phyloP scores from a whole-genome alignment of 2,113 vertebrate genomes.

The Oncorhynchus tshawytscha region DNA sequence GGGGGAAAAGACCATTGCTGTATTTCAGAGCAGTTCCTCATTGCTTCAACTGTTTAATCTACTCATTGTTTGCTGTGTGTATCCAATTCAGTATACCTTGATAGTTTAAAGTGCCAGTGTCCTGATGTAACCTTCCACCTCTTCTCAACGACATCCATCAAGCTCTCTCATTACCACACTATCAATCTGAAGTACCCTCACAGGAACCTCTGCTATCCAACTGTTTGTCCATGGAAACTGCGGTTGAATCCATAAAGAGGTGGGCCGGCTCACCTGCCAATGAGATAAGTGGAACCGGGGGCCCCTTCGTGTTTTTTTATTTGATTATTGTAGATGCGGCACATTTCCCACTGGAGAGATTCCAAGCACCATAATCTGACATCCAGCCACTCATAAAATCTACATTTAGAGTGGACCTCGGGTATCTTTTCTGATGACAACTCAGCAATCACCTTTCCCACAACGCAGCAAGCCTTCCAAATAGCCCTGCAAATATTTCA shows the following conservation, averaged over 20 bases:
- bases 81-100: too few relatives aligned
- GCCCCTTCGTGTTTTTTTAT: conserved; percentile 49
- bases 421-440: conserved; percentile 35
- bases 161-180: too few relatives aligned
- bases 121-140: too few relatives aligned
- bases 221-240: background rate
- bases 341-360: conserved; percentile 47
- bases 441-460: conserved; percentile 23
- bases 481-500: conserved; percentile 61
- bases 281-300: conserved; percentile 40
- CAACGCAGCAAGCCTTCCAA: conserved; percentile 31
- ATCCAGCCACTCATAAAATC: conserved; percentile 61
- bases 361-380: conserved; percentile 28
- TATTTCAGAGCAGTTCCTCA: too few relatives aligned
- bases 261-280: conserved; percentile 43
- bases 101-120: too few relatives aligned
- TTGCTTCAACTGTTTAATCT: too few relatives aligned
- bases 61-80: too few relatives aligned
- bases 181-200: background rate
- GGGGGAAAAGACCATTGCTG: too few relatives aligned
- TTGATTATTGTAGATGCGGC: conserved; percentile 48
- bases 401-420: conserved; percentile 65
- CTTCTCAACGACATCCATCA: too few relatives aligned
- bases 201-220: background rate
- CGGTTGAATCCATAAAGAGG: background rate